Evolutionary conservation across 2,888 invertebrate genomes (phyloP).

Genomic region (Chaetogeoica ovagalla): DNA sequence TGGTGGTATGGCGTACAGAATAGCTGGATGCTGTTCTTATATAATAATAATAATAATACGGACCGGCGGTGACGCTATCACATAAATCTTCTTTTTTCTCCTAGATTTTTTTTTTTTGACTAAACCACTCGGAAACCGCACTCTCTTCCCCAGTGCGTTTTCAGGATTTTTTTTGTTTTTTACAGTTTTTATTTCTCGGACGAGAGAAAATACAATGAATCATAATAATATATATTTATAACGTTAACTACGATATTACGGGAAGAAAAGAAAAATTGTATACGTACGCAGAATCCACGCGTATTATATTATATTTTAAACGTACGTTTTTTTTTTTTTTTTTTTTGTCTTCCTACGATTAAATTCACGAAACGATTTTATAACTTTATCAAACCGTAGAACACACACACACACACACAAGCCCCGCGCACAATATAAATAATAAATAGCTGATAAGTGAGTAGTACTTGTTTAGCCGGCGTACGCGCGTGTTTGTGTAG

Average conservation of each 20-base stretch:
- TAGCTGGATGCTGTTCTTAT: constrained; percentile 16
- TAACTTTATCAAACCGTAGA: constrained; percentile 6
- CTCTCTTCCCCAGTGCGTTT: constrained; percentile 44
- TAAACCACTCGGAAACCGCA: constrained; percentile 50
- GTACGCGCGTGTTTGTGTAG: constrained; percentile 20
- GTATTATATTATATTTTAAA: too few relatives aligned
- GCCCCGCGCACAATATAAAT: constrained; percentile 26
- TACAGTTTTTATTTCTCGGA: not conserved
- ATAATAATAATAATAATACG: not conserved
- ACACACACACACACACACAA: not conserved
- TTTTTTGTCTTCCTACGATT: constrained; percentile 40
- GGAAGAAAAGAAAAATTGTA: too few relatives aligned
- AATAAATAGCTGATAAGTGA: constrained; percentile 29
- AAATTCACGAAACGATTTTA: constrained; percentile 47
- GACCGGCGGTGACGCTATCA: not conserved
- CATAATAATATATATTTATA: constrained; percentile 26
- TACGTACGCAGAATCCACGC: too few relatives aligned
- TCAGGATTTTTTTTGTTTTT: constrained; percentile 18
- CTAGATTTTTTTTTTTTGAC: constrained; percentile 47
- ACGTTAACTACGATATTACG: constrained; percentile 13
- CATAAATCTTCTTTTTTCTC: constrained; percentile 43
- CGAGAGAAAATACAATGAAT: constrained; percentile 33
- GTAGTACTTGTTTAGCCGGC: not conserved
- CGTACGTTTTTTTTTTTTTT: not conserved
- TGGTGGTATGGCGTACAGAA: constrained; percentile 9